Base-by-base conservation (phyloP, 2,888 invertebrate species). In the Alcis repandata region DNA sequence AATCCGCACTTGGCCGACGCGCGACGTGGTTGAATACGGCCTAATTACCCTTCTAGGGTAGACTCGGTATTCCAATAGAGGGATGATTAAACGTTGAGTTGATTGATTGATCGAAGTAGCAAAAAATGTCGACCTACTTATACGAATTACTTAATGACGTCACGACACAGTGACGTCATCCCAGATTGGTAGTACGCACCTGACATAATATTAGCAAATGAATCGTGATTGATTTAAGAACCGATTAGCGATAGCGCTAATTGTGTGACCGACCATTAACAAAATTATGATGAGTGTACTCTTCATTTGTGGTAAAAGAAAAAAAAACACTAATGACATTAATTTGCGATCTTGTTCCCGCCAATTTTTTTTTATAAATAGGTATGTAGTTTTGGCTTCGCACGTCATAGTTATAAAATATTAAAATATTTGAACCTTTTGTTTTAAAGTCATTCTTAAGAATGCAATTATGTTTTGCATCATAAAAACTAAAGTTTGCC, bases 161-260 rank as follows among this genome's bases (percentile, higher is more conserved):
- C 13, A 43, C 6, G 20, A 20, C 19, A 46, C 27, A 13, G 20
- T 63, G 58, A 63, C 58, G 63, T 59, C 19, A 59, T 11, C 7
- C n/a, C n/a, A 22, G 19, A 58, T 58, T 13, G 40, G 59, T 53
- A 60, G 41, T 45, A 46, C 27, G 40, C 53, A 63, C 63, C 46
- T 59, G 46, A 33, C 58, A 63, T 22, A 53, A 59, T 63, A 58
- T 63, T 63, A 63, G 58, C 58, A 53, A 63, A 59, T 53, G 20
- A 32, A 33, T 52, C 53, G 32, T 63, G 48, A 63, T 53, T 15
- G 17, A 41, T 53, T 40, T 49, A 19, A 33, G 22, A 33, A 17
- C 32, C 58, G 32, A 63, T 63, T 53, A 59, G 20, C 11, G 36
- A 59, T 53, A 51, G 20, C 27, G 11, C 38, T 63, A 40, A 53